Evolutionary conservation across 2,113 vertebrate species (phyloP).

Genomic region (Centrocercus urophasianus): DNA sequence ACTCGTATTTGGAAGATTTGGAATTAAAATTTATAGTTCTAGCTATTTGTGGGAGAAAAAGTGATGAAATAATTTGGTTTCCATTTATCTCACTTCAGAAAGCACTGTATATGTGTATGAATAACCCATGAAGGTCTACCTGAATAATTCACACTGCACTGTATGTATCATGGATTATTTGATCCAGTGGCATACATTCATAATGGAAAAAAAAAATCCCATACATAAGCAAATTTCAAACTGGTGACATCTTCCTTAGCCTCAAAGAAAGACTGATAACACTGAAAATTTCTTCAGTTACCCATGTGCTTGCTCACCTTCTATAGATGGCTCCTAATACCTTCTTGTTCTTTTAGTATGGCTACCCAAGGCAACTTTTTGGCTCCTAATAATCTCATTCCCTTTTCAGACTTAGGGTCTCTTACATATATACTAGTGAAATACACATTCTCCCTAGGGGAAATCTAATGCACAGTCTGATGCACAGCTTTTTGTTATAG

Average conservation of each 20-base stretch:
- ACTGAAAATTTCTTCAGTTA: conserved; percentile 10
- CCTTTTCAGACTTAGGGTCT: conserved; percentile 5
- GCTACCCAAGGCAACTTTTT: conserved; percentile 47
- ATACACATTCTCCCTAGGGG: not conserved
- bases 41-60: not conserved
- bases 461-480: not conserved
- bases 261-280: conserved; percentile 5
- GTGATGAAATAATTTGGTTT: not conserved
- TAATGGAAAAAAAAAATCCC: not conserved
- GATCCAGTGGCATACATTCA: not conserved
- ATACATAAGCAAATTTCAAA: not conserved
- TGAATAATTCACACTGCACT: conserved; percentile 33
- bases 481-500: not conserved
- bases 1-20: not conserved
- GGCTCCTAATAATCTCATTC: not conserved
- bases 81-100: not conserved
- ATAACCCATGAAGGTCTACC: conserved; percentile 2
- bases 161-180: not conserved
- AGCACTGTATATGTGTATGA: not conserved
- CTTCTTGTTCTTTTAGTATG: conserved; percentile 41
- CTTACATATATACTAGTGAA: not conserved
- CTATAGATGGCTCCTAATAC: conserved; percentile 63
- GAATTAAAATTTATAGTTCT: not conserved
- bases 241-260: not conserved
- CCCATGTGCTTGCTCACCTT: conserved; percentile 58